Base-by-base conservation (phyloP, 1,140 invertebrate species). In the Eriocheir sinensis region DNA sequence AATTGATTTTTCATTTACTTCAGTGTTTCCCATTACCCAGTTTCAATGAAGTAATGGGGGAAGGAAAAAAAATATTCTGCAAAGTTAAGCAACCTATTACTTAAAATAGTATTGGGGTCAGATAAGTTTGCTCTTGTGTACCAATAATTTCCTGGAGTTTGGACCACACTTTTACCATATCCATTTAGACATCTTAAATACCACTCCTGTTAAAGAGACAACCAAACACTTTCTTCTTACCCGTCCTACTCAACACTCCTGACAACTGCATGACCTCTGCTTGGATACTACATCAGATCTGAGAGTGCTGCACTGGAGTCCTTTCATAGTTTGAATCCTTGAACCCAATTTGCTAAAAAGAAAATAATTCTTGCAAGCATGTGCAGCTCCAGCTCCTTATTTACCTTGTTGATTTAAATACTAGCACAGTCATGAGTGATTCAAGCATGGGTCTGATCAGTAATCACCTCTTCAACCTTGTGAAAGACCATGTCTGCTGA, bases 401-500 rank as follows among this genome's bases (percentile, higher is more conserved):
- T 94, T 48, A 94, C 88, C 94, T 90, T 92, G 81, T 94, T 94
- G 0, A 86, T 60, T 94, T 60, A 91, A 94, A 94, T 91, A 80
- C 89, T 91, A 91, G 89, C 81, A 88, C 89, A 91, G 79, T 94
- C 72, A 21, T 72, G 89, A 94, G 89, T 92, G 94, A 94, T 94
- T 94, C 94, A 94, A 94, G 94, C 94, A 94, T 94, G 94, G 94
- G 94, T 94, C 94, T 94, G 94, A 89, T 53, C 89, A 94, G 89
- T 94, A 80, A 91, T 94, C 89, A 94, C 94, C 41, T 85, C 90
- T 94, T 94, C 80, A 36, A 91, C 94, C 90, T 92, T 91, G 94
- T 94, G 94, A 91, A 91, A 89, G 48, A 83, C 89, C 89, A 85
- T 88, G 89, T 91, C 41, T 94, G 81, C 94, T 94, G 72, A 91